A percentile compares a stretch with the other conserved stretches of the same genome.
These are phyloP conservation scores for Melanostigma gelatinosum DNA, from an alignment of 2,113 vertebrate genomes.

Conservation along the genomic window DNA sequence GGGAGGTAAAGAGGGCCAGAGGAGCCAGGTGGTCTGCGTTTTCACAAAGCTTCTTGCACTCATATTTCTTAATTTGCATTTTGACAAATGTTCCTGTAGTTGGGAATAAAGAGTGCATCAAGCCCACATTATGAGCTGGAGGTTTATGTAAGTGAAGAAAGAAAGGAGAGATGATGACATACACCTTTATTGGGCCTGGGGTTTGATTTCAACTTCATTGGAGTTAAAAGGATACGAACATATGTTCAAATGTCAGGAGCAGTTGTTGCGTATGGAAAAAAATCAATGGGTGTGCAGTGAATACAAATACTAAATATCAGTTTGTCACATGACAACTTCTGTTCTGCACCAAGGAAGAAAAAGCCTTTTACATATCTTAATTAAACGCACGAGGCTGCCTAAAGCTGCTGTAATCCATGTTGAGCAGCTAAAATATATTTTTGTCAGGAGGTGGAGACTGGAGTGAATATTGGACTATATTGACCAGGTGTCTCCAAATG, in stretches of 20 bases:
- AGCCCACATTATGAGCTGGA: slow-evolving; percentile 40
- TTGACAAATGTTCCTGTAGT: slow-evolving; percentile 61
- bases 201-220: neutral
- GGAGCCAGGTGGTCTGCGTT: slow-evolving; percentile 66
- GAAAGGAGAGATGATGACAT: slow-evolving; percentile 34
- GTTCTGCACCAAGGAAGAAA: neutral
- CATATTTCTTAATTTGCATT: slow-evolving; percentile 59
- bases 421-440: neutral
- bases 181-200: neutral
- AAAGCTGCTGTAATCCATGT: neutral
- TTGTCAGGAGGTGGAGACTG: neutral
- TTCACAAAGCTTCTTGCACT: slow-evolving; percentile 59
- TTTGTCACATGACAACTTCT: neutral
- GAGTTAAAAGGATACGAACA: neutral
- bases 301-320: neutral
- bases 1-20: slow-evolving; percentile 43
- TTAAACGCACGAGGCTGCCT: neutral
- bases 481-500: neutral
- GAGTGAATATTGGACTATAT: neutral
- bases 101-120: slow-evolving; percentile 40
- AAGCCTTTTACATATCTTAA: neutral
- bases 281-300: neutral
- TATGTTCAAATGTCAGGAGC: neutral
- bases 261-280: neutral
- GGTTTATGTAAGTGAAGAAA: slow-evolving; percentile 40